phyloP scores from a whole-genome alignment of 2,797 vertebrate genomes.

The Iguana delicatissima region DNA sequence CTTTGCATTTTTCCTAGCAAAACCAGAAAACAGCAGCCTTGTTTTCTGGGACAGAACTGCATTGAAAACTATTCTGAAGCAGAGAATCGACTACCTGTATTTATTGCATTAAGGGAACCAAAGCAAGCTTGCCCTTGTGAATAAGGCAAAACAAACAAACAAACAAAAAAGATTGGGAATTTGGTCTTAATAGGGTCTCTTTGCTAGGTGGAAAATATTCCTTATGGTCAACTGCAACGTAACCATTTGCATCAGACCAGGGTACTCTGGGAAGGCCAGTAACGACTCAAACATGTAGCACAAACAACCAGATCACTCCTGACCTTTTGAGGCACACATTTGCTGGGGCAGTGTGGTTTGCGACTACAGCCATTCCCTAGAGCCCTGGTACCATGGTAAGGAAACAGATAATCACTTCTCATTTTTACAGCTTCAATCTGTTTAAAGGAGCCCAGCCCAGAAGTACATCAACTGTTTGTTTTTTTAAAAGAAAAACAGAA shows the following conservation, averaged over 20 bases:
- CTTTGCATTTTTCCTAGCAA: neutral
- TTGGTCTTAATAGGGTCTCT: neutral
- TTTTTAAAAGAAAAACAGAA: neutral
- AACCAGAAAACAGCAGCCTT: neutral
- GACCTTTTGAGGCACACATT: conserved; percentile 32
- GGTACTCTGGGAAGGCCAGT: conserved; percentile 15
- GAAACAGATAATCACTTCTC: neutral
- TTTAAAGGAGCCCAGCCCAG: neutral
- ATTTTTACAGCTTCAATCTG: accelerated
- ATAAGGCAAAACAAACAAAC: neutral
- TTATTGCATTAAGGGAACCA: conserved; percentile 27
- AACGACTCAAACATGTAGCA: conserved; percentile 21
- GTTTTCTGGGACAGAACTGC: neutral
- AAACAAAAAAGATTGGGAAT: neutral
- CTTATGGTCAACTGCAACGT: neutral
- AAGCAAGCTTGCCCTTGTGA: conserved; percentile 35
- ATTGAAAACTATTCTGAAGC: neutral
- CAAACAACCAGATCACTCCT: conserved; percentile 30
- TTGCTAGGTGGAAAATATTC: neutral
- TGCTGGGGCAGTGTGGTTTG: neutral
- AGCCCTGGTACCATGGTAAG: neutral
- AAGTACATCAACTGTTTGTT: neutral
- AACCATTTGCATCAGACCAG: neutral
- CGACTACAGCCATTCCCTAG: neutral
- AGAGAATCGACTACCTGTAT: neutral